These are phyloP conservation scores for Melanocharis versteri DNA, from an alignment of 2,113 vertebrate species.

Conservation along the genomic window DNA sequence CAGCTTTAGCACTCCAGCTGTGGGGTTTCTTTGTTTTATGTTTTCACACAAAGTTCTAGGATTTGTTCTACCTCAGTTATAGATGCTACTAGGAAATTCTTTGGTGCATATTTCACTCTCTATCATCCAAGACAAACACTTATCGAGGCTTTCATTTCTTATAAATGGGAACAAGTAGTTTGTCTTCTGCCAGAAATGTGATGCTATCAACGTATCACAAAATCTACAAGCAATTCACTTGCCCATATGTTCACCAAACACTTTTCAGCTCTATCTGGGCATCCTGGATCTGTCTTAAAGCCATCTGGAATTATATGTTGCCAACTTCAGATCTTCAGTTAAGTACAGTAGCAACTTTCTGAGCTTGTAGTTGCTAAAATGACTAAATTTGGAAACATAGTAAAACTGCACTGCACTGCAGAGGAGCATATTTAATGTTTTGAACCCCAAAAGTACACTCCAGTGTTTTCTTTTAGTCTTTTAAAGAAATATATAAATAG, in stretches of 20 bases:
- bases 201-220: background rate
- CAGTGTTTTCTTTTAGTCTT: background rate
- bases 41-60: background rate
- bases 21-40: background rate
- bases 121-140: background rate
- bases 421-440: background rate
- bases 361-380: constrained; percentile 5
- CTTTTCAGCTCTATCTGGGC: background rate
- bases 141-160: background rate
- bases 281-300: constrained; percentile 1
- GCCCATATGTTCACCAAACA: background rate
- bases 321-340: constrained; percentile 27
- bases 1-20: background rate
- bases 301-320: constrained; percentile 7
- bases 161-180: background rate
- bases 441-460: background rate
- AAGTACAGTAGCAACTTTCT: constrained; percentile 5
- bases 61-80: background rate
- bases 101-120: background rate
- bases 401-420: background rate
- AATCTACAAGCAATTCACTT: background rate
- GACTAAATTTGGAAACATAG: background rate
- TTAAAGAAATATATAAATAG: background rate
- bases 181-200: constrained; percentile 21
- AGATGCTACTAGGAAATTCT: background rate